These are phyloP conservation scores for Delichon dasypus DNA, from an alignment of 2,797 vertebrate genomes.

Conservation along the genomic window DNA sequence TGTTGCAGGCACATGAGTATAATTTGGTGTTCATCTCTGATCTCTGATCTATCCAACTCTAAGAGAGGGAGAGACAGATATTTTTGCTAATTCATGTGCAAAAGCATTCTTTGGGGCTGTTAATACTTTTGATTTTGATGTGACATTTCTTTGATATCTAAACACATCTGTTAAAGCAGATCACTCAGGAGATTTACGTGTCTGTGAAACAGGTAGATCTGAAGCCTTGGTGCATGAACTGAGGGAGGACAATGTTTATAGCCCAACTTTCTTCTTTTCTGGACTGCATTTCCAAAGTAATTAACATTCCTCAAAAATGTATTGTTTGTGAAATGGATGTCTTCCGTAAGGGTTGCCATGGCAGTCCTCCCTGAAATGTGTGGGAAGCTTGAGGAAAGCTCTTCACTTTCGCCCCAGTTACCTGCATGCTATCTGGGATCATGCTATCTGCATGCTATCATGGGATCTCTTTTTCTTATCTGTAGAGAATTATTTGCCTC, in stretches of 20 bases:
- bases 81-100: neutral
- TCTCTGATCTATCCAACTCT: neutral
- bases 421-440: neutral
- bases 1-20: neutral
- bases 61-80: neutral
- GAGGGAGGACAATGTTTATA: neutral
- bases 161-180: neutral
- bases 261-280: neutral
- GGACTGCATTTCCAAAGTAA: neutral
- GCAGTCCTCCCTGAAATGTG: neutral
- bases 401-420: neutral
- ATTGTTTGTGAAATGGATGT: neutral
- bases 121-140: neutral
- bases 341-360: neutral
- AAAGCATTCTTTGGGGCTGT: neutral
- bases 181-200: fast-evolving
- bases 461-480: neutral
- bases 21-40: neutral
- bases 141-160: neutral
- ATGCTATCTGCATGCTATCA: neutral
- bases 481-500: neutral
- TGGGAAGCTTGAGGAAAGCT: neutral
- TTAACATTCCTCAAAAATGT: neutral
- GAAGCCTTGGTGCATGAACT: neutral
- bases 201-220: neutral